Evolutionary conservation across 1,140 invertebrate species (phyloP).

Genomic region (Drosophila miranda): DNA sequence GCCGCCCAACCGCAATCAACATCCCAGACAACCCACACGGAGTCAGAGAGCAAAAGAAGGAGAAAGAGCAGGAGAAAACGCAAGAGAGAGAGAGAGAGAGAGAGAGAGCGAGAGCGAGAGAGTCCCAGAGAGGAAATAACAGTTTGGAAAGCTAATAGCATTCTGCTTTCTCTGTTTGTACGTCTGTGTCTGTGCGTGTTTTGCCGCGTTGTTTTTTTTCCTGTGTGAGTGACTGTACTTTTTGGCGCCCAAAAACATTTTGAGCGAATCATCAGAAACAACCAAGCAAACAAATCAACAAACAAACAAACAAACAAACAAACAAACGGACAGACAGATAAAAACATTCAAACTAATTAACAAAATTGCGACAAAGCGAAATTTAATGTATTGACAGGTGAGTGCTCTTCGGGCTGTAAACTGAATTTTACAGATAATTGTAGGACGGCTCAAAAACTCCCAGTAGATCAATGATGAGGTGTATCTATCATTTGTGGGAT

Average conservation of each 20-base stretch:
- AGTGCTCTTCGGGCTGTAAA: conserved; percentile 11
- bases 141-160: conserved; percentile 50
- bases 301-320: conserved; percentile 26
- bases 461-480: no score
- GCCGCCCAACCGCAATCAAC: conserved; percentile 53
- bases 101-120: background rate
- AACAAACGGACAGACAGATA: conserved; percentile 25
- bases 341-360: conserved; percentile 55
- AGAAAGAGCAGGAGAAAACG: background rate
- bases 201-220: background rate
- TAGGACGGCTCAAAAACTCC: no score
- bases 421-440: background rate
- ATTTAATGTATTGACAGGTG: conserved; percentile 50
- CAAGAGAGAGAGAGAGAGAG: conserved; percentile 6
- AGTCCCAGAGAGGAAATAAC: conserved; percentile 19
- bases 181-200: conserved; percentile 13
- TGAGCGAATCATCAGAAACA: conserved; percentile 18
- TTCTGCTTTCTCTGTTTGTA: conserved; percentile 4
- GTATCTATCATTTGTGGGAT: no score
- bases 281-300: conserved; percentile 24
- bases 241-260: conserved; percentile 67
- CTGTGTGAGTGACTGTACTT: conserved; percentile 64
- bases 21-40: conserved; percentile 38
- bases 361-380: conserved; percentile 49
- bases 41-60: conserved; percentile 6